Percentiles rank a stretch among this genome's conserved stretches.
These are phyloP conservation scores for Cairina moschata DNA, from an alignment of 2,113 vertebrate genomes.

Conservation along the genomic window DNA sequence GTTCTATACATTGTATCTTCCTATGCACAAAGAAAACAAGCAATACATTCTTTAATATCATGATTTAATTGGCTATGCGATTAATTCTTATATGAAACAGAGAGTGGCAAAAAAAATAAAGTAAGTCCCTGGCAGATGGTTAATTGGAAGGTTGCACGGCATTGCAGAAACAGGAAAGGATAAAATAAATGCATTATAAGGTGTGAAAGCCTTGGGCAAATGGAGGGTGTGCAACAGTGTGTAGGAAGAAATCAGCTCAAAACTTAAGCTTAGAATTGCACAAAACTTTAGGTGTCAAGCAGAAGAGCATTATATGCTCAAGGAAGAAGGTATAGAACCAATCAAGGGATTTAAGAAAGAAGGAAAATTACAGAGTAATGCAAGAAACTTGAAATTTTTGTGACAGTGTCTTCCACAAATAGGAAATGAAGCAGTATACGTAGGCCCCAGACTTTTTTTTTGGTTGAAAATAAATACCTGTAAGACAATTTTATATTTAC, in stretches of 20 bases:
- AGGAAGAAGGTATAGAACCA: neutral
- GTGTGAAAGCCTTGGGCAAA: neutral
- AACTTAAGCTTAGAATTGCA: neutral
- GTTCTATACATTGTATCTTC: rapidly evolving
- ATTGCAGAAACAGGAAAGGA: neutral
- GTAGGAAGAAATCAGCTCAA: neutral
- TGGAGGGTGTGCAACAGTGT: neutral
- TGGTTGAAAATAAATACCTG: neutral
- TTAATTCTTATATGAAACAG: neutral
- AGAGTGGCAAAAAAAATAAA: neutral
- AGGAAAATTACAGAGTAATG: neutral
- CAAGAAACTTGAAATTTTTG: neutral
- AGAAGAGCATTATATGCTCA: neutral
- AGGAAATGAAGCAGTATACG: neutral
- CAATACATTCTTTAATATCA: neutral
- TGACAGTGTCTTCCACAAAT: neutral
- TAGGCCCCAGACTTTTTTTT: neutral
- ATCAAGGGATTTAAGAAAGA: neutral
- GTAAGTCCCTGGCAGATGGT: neutral
- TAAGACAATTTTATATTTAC: neutral
- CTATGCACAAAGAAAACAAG: neutral
- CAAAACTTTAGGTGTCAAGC: neutral
- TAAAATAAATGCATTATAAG: neutral
- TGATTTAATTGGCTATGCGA: neutral
- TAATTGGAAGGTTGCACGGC: neutral